Conservation (phyloP, 2,888 invertebrate genomes). For the Orchestes rusci region DNA sequence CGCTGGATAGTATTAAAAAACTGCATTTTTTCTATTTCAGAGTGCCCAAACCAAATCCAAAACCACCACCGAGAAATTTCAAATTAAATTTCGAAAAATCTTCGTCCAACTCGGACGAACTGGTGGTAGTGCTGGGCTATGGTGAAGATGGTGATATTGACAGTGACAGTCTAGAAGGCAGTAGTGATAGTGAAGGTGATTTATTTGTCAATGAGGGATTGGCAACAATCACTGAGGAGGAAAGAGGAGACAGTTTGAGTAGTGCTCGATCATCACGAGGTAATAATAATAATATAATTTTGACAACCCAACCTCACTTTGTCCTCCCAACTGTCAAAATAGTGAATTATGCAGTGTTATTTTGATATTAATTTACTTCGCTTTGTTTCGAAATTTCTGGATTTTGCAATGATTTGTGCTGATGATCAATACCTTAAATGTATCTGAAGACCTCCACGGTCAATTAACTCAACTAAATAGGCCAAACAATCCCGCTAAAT, state of each 20-base stretch:
- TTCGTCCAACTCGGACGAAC: slow-evolving; percentile 11
- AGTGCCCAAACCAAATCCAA: no score
- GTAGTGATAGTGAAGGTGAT: slow-evolving; percentile 35
- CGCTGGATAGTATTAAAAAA: no score
- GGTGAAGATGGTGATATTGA: slow-evolving; percentile 18
- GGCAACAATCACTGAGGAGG: slow-evolving; percentile 43
- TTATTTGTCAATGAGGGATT: slow-evolving; percentile 38
- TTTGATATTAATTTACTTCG: no score
- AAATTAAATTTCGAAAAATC: slow-evolving; percentile 11
- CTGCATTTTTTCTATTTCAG: no score
- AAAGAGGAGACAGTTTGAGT: slow-evolving; percentile 33
- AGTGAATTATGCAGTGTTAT: background rate
- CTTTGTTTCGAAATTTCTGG: no score
- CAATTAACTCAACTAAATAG: slow-evolving; percentile 19
- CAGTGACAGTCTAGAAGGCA: slow-evolving; percentile 32
- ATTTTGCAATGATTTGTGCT: no score
- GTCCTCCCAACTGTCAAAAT: no score
- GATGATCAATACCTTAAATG: no score
- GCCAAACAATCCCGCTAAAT: slow-evolving; percentile 13
- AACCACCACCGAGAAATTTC: slow-evolving; percentile 1
- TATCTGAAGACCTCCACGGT: no score
- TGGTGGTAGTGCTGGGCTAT: slow-evolving; percentile 14
- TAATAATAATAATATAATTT: slow-evolving; percentile 13
- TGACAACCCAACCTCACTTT: background rate
- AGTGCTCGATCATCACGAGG: slow-evolving; percentile 33